Base-by-base conservation (phyloP, 2,888 invertebrate species). In the Microctonus hyperodae region DNA sequence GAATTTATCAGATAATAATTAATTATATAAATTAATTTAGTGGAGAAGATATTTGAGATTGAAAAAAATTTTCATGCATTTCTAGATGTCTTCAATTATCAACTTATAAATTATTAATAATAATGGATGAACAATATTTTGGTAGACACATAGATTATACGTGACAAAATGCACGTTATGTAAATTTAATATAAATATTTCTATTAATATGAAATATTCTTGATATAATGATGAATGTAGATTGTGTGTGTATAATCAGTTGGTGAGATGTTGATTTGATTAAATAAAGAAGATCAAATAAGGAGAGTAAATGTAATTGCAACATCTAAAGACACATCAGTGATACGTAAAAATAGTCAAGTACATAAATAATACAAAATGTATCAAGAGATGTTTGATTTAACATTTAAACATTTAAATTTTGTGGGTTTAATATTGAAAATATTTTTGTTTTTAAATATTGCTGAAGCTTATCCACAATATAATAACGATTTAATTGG, bases 391-490 rank as follows among this genome's bases (percentile, higher is more conserved):
- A n/a, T n/a, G 16, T 44, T 2, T 16, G 44, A n/a, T 16, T 44
- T 16, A 16, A 44, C 16, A 44, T 16, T 1, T 9, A 44, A 44
- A 44, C 44, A 44, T 16, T 16, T 16, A 9, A 16, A 7, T 16
- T 44, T 44, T n/a, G 16, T 35, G 35, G 51, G 10, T 11, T 51
- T 74, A 72, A 74, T 71, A 67, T 74, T 78, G 66, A 73, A 74
- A 56, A 68, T 79, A 61, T 64, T 78, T 51, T 65, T 80, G 69
- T 62, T 75, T 74, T 70, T 79, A 65, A 71, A 76, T 69, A 70
- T 76, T 64, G 75, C 71, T 73, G 72, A 69, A 66, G 77, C 75
- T 68, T 69, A 20, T 9, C 1, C 16, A 16, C 7, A 20, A 6
- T 16, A 73, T 70, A 70, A 70, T 35, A 76, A 67, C 65, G 70